Evolutionary conservation across 1,140 invertebrate genomes (phyloP).

Genomic region (Bicyclus anynana): DNA sequence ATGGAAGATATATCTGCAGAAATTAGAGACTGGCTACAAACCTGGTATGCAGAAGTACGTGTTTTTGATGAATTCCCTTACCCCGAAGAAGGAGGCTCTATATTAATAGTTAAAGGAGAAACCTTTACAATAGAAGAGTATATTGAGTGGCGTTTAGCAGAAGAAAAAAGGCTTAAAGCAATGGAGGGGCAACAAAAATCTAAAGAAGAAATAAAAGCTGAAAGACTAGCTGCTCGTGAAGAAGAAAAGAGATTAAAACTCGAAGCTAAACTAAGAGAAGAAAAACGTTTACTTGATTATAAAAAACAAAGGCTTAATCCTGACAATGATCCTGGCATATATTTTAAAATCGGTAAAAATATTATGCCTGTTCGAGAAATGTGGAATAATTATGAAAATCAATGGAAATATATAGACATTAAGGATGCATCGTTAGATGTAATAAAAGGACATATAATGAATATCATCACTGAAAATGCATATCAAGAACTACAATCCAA

Average conservation of each 20-base stretch:
- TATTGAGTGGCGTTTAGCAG: constrained; percentile 50
- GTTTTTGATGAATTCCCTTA: constrained; percentile 67
- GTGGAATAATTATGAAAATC: constrained; percentile 53
- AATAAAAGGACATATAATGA: constrained; percentile 52
- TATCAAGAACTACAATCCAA: constrained; percentile 53
- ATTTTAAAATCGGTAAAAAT: constrained; percentile 39
- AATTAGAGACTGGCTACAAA: constrained; percentile 81
- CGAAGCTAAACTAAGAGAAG: constrained; percentile 53
- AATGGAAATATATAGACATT: constrained; percentile 53
- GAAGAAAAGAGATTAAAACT: constrained; percentile 51
- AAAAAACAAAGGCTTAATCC: constrained; percentile 62
- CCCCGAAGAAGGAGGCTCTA: constrained; percentile 65
- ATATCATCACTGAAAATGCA: constrained; percentile 53
- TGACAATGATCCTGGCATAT: constrained; percentile 62
- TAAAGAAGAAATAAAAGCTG: constrained; percentile 67
- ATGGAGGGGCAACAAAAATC: constrained; percentile 48
- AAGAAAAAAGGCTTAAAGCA: constrained; percentile 58
- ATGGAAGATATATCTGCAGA: constrained; percentile 84
- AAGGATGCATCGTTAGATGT: constrained; percentile 41
- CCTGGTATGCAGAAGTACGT: constrained; percentile 74
- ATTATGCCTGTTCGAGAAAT: constrained; percentile 36
- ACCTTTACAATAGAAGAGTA: constrained; percentile 64
- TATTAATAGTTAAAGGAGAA: constrained; percentile 62
- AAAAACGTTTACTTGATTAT: constrained; percentile 53
- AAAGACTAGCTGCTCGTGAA: constrained; percentile 47